Conservation (phyloP, 2,113 vertebrate genomes). For the Suricata suricatta region DNA sequence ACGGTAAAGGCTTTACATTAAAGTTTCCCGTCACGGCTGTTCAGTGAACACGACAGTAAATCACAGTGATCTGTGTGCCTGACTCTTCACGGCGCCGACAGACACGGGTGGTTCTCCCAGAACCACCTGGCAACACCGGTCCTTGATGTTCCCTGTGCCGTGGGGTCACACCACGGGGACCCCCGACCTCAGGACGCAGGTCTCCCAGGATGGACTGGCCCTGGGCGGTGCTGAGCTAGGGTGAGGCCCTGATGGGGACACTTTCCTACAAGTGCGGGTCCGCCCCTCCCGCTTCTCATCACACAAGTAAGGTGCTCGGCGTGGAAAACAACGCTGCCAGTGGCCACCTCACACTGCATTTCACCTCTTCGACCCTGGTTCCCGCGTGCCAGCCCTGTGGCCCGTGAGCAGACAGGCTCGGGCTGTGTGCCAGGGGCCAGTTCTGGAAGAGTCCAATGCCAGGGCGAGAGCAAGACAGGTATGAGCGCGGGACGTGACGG, state of each 20-base stretch:
- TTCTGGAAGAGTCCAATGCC: too few species aligned
- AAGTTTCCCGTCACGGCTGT: not conserved
- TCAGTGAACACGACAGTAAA: not conserved
- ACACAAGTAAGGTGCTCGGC: accelerated
- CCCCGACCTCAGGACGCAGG: not conserved
- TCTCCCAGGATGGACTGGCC: too few species aligned
- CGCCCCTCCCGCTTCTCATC: too few species aligned
- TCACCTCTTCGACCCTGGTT: not conserved
- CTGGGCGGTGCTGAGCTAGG: too few species aligned
- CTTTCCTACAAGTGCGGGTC: not conserved
- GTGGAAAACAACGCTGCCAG: too few species aligned
- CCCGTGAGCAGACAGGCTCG: accelerated
- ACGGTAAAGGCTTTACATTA: slow-evolving; percentile 52
- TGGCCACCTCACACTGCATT: too few species aligned
- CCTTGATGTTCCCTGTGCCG: not conserved
- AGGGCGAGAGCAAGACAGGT: not conserved
- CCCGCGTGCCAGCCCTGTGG: not conserved
- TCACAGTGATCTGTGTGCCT: accelerated
- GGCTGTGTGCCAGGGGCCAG: not conserved
- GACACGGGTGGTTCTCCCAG: not conserved
- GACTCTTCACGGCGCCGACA: accelerated
- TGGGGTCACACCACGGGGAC: accelerated
- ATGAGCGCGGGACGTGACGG: not conserved
- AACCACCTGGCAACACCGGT: accelerated
- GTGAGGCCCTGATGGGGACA: not conserved